Percentiles rank a stretch among this genome's conserved stretches.
Evolutionary conservation across 2,113 vertebrate species (phyloP).

Genomic region (Willisornis vidua): DNA sequence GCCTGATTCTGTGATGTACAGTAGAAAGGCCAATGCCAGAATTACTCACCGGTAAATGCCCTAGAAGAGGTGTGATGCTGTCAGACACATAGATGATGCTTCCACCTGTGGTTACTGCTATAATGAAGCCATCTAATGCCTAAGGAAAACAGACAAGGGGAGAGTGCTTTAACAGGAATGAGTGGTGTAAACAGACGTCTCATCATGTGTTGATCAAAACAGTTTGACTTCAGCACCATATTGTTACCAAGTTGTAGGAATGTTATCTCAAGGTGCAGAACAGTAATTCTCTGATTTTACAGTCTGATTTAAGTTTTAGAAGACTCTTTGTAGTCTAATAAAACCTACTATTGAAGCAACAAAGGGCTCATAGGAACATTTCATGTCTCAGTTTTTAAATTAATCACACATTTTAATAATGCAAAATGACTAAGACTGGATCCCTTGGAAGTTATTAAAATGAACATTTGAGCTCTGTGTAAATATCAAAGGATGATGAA

Average conservation of each 20-base stretch:
- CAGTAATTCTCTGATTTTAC: conserved; percentile 10
- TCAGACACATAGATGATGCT: conserved; percentile 84
- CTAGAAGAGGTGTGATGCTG: conserved; percentile 83
- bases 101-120: conserved; percentile 81
- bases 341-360: conserved; percentile 35
- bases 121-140: conserved; percentile 84
- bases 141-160: conserved; percentile 25
- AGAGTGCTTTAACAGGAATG: background rate
- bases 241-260: background rate
- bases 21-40: background rate
- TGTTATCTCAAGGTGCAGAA: conserved; percentile 12
- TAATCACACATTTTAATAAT: conserved; percentile 72
- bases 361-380: conserved; percentile 32
- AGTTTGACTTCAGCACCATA: background rate
- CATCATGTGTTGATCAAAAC: background rate
- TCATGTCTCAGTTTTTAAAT: conserved; percentile 62
- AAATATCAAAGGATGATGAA: conserved; percentile 69
- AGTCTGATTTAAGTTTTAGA: conserved; percentile 8
- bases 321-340: conserved; percentile 24
- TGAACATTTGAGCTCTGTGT: conserved; percentile 66
- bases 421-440: conserved; percentile 64
- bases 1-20: rapidly evolving
- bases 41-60: conserved; percentile 81
- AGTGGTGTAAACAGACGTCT: background rate
- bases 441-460: conserved; percentile 67